Percentiles rank a stretch among this genome's conserved stretches.
These are phyloP conservation scores for Protobothrops flavoviridis DNA, from an alignment of 2,113 vertebrate species.

Conservation along the genomic window DNA sequence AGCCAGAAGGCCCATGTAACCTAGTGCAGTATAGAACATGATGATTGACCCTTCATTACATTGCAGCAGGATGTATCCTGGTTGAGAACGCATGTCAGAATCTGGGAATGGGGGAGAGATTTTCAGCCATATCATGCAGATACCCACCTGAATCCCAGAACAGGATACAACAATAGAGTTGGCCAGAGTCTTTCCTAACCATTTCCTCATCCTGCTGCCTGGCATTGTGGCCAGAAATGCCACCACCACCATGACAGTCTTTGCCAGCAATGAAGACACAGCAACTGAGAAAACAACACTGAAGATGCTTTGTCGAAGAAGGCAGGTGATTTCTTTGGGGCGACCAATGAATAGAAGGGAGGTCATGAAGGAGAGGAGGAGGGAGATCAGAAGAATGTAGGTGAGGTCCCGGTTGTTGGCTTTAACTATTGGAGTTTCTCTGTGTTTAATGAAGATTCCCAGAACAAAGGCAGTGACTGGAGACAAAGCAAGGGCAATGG, in stretches of 20 bases:
- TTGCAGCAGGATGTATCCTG: background rate
- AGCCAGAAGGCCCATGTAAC: background rate
- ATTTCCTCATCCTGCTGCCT: background rate
- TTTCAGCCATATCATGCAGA: background rate
- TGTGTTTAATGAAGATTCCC: background rate
- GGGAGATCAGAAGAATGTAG: background rate
- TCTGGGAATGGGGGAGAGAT: background rate
- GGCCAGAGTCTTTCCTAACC: background rate
- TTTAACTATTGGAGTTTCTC: background rate
- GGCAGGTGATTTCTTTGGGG: background rate
- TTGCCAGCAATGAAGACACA: background rate
- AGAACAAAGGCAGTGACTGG: background rate
- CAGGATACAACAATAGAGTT: background rate
- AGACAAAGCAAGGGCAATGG: background rate
- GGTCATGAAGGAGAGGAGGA: background rate
- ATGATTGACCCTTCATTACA: background rate
- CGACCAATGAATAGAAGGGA: background rate
- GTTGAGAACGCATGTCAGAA: background rate
- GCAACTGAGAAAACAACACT: background rate
- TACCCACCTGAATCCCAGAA: background rate
- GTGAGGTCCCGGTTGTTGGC: background rate
- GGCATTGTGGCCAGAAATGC: background rate
- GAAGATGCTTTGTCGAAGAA: background rate
- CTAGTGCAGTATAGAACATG: background rate
- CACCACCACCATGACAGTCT: background rate